Percentiles rank a stretch among this genome's conserved stretches.
phyloP scores from a whole-genome alignment of 2,113 vertebrate species.

The Oceanodroma tethys region DNA sequence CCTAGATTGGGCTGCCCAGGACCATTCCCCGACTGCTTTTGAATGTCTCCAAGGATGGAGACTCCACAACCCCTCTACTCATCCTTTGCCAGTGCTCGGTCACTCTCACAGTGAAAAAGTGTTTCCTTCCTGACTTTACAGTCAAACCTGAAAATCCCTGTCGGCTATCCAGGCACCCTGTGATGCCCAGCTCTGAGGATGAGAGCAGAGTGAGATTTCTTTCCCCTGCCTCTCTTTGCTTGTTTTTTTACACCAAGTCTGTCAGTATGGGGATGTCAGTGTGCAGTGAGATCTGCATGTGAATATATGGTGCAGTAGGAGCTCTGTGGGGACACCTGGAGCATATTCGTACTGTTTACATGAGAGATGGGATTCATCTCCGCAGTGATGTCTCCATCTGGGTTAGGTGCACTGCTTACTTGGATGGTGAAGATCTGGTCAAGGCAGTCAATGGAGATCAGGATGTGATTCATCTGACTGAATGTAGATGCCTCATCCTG shows the following conservation, averaged over 20 bases:
- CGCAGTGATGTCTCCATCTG: not conserved
- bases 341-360: not conserved
- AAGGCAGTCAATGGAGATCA: not conserved
- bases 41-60: not conserved
- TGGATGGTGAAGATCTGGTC: not conserved
- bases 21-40: not conserved
- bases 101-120: not conserved
- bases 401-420: not conserved
- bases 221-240: not conserved
- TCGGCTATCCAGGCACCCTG: not conserved
- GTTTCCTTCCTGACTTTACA: not conserved
- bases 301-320: not conserved
- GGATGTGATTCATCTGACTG: not conserved
- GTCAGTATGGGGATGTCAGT: not conserved
- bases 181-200: not conserved
- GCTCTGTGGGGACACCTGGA: not conserved
- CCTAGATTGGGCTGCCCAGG: not conserved
- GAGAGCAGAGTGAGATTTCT: fast-evolving
- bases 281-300: not conserved
- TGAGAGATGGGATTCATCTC: not conserved
- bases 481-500: not conserved
- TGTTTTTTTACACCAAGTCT: not conserved
- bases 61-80: not conserved
- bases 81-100: not conserved
- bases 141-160: not conserved